Evolutionary conservation across 2,113 vertebrate species (phyloP).

Genomic region (Rhinolophus sinicus): DNA sequence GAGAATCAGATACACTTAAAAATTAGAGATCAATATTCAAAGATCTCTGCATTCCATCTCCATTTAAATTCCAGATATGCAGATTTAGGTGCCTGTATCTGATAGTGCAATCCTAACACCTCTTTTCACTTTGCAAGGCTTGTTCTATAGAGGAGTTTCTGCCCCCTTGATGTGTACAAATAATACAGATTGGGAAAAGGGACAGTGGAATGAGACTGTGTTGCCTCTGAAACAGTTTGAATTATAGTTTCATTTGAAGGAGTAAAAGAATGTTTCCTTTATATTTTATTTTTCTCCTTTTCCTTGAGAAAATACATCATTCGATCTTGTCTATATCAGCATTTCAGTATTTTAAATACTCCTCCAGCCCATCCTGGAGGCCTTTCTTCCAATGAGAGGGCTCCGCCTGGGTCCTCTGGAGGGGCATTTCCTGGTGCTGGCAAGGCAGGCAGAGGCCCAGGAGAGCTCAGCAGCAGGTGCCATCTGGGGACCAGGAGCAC

Average conservation of each 20-base stretch:
- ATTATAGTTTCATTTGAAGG: not conserved
- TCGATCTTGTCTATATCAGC: not conserved
- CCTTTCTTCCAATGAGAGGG: not conserved
- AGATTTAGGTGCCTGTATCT: not conserved
- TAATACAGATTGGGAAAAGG: not conserved
- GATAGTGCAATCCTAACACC: not conserved
- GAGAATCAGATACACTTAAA: not conserved
- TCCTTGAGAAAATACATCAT: not conserved
- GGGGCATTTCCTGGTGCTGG: not conserved
- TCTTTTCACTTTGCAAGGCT: not conserved
- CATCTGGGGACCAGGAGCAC: not conserved
- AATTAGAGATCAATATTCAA: not conserved
- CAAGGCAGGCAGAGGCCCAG: rapidly evolving
- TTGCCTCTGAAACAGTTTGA: not conserved
- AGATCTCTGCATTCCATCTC: not conserved
- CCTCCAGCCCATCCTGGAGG: not conserved
- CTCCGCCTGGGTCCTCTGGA: no score
- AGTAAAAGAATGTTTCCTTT: not conserved
- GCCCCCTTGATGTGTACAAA: not conserved
- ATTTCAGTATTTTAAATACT: not conserved
- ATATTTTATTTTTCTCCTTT: not conserved
- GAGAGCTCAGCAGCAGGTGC: not conserved
- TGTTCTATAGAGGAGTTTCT: not conserved
- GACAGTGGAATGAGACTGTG: not conserved
- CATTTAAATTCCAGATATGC: not conserved